Evolutionary conservation across 2,797 vertebrate species (phyloP), one percentile per base, ranked within the genome.

Genomic region (Tangara arthus): DNA sequence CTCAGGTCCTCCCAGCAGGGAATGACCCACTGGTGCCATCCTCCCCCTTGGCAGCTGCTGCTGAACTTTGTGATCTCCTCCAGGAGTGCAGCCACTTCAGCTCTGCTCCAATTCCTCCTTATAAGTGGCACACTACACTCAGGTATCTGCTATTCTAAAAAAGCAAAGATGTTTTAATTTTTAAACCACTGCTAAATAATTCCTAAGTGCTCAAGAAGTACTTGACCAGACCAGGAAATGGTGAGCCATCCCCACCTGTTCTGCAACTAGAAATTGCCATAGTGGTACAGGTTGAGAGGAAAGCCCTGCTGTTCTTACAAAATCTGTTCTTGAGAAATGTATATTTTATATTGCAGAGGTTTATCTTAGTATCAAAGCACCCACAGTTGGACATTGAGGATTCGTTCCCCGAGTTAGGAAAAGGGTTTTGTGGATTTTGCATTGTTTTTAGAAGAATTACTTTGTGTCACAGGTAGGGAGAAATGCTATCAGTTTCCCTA

Each of bases 151-250:
- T 84, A 56, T 30, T 90, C 56, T 87, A n/a, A 90, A 71, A 90
- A 56, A 55, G 46, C 37, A 79, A 63, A 87, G 32, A 17, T 7
- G 6, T 80, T 88, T 87, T 56, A 52, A 41, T 83, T 93, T 94
- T 91, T 92, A 77, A 92, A 82, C 19, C 8, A 8, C 34, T 66
- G 30, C 56, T 87, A 70, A 93, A 72, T 73, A 68, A 92, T 80
- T 91, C 3, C 1, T 27, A 78, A 68, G n/a, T 59, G n/a, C 50
- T 78, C 73, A 37, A 44, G 69, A 81, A 78, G 22, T 59, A 22
- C 60, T 91, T 94, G 85, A 75, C 34, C 69, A 59, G 64, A 60
- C 6, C 46, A 68, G 69, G 55, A 75, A 88, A 37, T 6, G 4
- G 6, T 64, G 59, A 94, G n/a, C 89, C 56, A 44, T 72, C 2